Base-by-base conservation (phyloP, 2,113 vertebrate species). In the Coryphaenoides rupestris region DNA sequence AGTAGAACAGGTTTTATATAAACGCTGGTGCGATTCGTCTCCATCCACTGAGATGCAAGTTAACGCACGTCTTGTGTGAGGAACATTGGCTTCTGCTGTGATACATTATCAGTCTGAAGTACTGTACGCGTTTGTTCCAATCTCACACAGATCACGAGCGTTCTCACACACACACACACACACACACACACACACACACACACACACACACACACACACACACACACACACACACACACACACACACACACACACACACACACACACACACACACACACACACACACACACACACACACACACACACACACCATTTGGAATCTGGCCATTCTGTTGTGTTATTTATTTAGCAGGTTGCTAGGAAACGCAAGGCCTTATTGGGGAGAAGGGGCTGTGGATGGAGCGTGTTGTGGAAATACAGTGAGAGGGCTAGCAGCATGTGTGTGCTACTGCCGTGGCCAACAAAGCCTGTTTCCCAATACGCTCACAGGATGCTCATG, bases 281-380 rank as follows among this genome's bases (percentile, higher is more conserved):
- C 33, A 49, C 63, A 26, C 54, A 10, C 17, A 19, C 56, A 21
- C 65, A 21, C 52, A 16, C 50, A 22, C 46, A 22, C 46, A 55
- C 46, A 49, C 47, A 62, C 19, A 15, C 72, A 64, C 66, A 69
- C 47, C 77, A 79, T 79, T 63, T 66, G 55, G 55, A 70, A 56
- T 19, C 0, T 0, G 56, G 61, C 15, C 58, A 26, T 46, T 76
- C 56, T 75, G 78, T 77, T 74, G 56, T 71, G 69, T 76, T 84
- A 72, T 63, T 86, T 81, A 79, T 84, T 87, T 84, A 75, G 64
- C 45, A 26, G 54, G 86, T 87, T 86, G 83, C 86, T 83, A 81
- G 67, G 86, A 28, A 84, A 86, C 77, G 24, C 13, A 19, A 69
- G 70, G 78, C 79, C 72, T n/a, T 69, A 71, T 74, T 75, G 69